Percentiles rank a stretch among this genome's conserved stretches.
phyloP scores from a whole-genome alignment of 2,797 vertebrate species.

The Schizothorax lantsangensis region DNA sequence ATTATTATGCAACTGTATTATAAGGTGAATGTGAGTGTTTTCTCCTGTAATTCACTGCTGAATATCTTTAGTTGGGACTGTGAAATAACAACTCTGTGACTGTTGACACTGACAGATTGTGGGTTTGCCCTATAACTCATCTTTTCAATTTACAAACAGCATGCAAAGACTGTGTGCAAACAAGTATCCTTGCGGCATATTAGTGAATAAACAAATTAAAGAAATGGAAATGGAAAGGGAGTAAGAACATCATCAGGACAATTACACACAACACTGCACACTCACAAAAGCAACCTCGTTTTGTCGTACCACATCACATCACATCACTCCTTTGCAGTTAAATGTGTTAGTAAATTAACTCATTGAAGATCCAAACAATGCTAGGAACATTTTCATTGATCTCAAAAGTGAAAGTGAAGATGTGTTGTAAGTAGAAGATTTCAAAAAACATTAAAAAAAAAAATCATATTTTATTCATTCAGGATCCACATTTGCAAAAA shows the following conservation, averaged over 20 bases:
- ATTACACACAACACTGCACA: not conserved
- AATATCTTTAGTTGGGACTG: not conserved
- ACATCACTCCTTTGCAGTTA: not conserved
- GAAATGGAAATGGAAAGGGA: not conserved
- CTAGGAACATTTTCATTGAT: not conserved
- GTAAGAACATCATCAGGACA: not conserved
- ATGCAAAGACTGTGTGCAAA: not conserved
- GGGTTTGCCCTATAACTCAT: not conserved
- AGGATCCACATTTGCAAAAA: not conserved
- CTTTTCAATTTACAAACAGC: not conserved
- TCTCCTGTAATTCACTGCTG: not conserved
- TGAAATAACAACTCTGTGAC: not conserved
- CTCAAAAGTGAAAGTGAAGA: too few relatives aligned
- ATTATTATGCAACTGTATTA: not conserved
- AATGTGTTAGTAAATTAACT: not conserved
- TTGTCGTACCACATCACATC: not conserved
- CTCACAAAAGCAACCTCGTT: not conserved
- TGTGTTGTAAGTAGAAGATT: too few relatives aligned
- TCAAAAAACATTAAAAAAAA: too few relatives aligned
- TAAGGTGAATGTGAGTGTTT: not conserved
- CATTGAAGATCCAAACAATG: not conserved
- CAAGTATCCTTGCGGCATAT: not conserved
- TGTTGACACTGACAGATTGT: not conserved
- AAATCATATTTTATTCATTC: not conserved
- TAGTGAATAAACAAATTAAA: not conserved